phyloP scores from a whole-genome alignment of 2,797 vertebrate species.

The Petrocephalus sullivani region DNA sequence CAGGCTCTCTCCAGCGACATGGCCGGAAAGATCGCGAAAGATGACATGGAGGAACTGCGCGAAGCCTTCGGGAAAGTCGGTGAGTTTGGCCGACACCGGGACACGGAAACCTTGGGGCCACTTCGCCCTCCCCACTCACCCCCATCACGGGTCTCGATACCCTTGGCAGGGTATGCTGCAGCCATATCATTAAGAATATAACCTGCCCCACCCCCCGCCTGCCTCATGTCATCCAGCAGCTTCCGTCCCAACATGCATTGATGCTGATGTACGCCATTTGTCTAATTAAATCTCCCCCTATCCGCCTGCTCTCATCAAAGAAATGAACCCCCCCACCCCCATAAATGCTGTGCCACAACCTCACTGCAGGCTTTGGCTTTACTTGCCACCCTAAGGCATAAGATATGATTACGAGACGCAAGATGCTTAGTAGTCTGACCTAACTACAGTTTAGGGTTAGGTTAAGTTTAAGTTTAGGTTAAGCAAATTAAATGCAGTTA shows the following conservation, averaged over 20 bases:
- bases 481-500: too few relatives aligned
- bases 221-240: background rate
- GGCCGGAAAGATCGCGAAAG: slow-evolving; percentile 87
- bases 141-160: too few relatives aligned
- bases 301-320: background rate
- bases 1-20: slow-evolving; percentile 71
- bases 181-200: background rate
- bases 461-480: background rate
- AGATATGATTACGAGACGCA: background rate
- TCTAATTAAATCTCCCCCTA: background rate
- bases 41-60: slow-evolving; percentile 87
- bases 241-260: background rate
- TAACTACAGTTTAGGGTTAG: background rate
- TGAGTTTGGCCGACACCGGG: slow-evolving; percentile 51
- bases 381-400: background rate
- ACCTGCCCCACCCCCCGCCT: background rate
- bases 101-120: background rate
- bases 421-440: background rate
- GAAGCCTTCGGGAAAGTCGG: slow-evolving; percentile 87
- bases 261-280: background rate
- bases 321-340: background rate
- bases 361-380: background rate
- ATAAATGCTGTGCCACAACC: background rate
- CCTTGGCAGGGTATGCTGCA: background rate
- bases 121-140: too few relatives aligned